Percentiles rank a stretch among this genome's conserved stretches.
Evolutionary conservation across 2,797 vertebrate species (phyloP).

Genomic region (Macrochelys suwanniensis): DNA sequence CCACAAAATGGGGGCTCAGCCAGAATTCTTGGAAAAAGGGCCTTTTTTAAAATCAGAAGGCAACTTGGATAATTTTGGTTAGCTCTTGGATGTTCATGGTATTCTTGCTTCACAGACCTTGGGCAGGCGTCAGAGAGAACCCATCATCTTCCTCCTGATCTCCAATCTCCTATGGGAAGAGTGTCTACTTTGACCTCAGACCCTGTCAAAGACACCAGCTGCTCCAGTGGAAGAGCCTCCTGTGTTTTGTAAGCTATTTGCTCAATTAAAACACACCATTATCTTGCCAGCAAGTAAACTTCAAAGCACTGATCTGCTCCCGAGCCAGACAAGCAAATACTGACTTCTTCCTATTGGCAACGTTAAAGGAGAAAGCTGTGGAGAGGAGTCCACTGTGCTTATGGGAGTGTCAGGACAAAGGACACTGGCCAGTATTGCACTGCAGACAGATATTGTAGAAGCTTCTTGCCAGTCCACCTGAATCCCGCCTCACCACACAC

Average conservation of each 20-base stretch:
- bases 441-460: background rate
- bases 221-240: accelerated
- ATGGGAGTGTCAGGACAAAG: background rate
- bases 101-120: background rate
- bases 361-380: background rate
- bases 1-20: background rate
- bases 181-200: background rate
- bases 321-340: background rate
- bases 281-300: background rate
- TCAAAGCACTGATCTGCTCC: background rate
- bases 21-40: background rate
- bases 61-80: background rate
- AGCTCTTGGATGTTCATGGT: background rate
- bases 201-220: accelerated
- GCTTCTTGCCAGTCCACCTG: no score
- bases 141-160: background rate
- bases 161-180: background rate
- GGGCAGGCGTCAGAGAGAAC: background rate
- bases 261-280: accelerated
- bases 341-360: background rate
- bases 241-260: background rate
- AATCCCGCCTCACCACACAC: background rate
- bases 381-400: background rate
- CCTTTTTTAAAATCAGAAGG: no score
- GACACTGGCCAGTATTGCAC: background rate